Evolutionary conservation across 2,888 invertebrate genomes (phyloP), one percentile per base, ranked within the genome.

Genomic region (Cerastoderma edule): DNA sequence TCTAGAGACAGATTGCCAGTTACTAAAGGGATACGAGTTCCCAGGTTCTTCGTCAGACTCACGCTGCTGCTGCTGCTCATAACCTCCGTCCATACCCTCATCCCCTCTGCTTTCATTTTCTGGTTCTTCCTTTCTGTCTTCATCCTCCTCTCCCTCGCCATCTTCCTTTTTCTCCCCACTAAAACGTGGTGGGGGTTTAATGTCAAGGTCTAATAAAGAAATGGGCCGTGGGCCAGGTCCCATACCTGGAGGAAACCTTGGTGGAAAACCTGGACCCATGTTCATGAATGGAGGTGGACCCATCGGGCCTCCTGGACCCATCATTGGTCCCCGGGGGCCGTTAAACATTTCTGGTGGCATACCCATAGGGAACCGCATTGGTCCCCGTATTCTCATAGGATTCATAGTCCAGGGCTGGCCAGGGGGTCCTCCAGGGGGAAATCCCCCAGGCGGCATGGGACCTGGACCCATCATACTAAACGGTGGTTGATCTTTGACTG

Each of bases 311-410:
- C 78, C 56, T 24, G 78, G 74, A 16, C 74, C 73, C 73, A 79
- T 73, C 67, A 78, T 67, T 48, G 70, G 69, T 30, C 69, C 76
- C 66, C 76, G 72, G 35, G 57, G 57, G 16, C 74, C 79, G 65
- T 69, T 82, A 67, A 77, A 80, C 67, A 72, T 75, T 28, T 80
- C 79, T 32, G 63, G 75, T 32, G 76, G 75, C n/a, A 80, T 81
- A 27, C 83, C 79, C 69, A 76, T 78, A 10, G 74, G 80, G 30
- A 60, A 60, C n/a, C 77, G 57, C 71, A 79, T 73, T n/a, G 66
- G 67, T n/a, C 69, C 76, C 27, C 74, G 72, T 33, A 76, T 66
- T 75, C 80, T 76, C 75, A 77, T 48, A 60, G 80, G 79, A 73
- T 80, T 71, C 46, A 63, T 77, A 63, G 67, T 74, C 71, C 75